Base-by-base conservation (phyloP, 2,797 vertebrate species). In the Microcaecilia unicolor region DNA sequence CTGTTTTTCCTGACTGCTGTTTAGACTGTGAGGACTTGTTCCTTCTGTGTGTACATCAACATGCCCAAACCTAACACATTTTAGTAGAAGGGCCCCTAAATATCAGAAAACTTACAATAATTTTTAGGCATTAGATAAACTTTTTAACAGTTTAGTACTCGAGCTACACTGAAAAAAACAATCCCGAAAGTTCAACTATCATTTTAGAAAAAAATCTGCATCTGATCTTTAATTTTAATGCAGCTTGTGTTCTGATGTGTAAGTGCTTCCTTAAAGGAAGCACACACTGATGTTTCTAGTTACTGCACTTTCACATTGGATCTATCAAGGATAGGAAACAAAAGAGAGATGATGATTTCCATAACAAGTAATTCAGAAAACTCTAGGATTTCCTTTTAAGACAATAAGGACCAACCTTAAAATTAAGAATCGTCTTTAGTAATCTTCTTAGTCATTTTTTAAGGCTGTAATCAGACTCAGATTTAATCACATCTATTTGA, bases 361-460 rank as follows among this genome's bases (percentile, higher is more conserved):
- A 28, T 6, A 25, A 18, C n/a, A n/a, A n/a, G 17, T 16, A 22
- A 7, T 25, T 28, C 11, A 15, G 10, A 18, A 22, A 37, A 28
- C 44, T 31, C 35, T 22, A 13, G 12, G 6, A 22, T 49, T 53
- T 35, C 21, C 22, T 51, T 39, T 36, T 15, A 34, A 11, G 6
- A 18, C 22, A 28, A 10, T 25, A 32, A 37, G 5, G 38, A 26
- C 15, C 31, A 4, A 19, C 17, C 41, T 31, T 48, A 34, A 36
- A n/a, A 31, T 31, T 28, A 12, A 15, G 16, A 15, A 12, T n/a
- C n/a, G n/a, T n/a, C n/a, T n/a, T n/a, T n/a, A n/a, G n/a, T n/a
- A n/a, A n/a, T n/a, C n/a, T n/a, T n/a, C n/a, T n/a, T n/a, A n/a
- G n/a, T n/a, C n/a, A n/a, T n/a, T n/a, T n/a, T n/a, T n/a, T n/a